Evolutionary conservation across 2,797 vertebrate genomes (phyloP), one percentile per base, ranked within the genome.

Genomic region (Microctenopoma lineatum): DNA sequence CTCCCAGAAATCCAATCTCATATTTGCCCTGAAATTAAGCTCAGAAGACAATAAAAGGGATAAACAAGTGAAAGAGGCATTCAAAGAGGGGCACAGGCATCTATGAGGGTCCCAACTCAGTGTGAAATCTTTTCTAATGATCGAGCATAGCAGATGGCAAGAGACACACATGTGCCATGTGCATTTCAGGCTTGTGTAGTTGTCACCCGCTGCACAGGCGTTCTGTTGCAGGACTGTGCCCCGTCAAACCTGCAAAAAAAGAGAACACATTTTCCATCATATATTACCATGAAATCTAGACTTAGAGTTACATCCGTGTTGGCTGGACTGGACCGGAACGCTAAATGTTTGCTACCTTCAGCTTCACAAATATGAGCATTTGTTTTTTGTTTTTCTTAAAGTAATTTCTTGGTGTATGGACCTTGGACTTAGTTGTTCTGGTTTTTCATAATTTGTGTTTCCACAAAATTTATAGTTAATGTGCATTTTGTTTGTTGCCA

Each of bases 91-190:
- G 71, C 70, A 52, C 39, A 12, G 11, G 66, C 64, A 29, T 81
- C 83, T 46, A 15, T 3, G 59, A 78, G 72, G 62, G 77, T 80
- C 84, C 70, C 77, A 7, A 36, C 86, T 76, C 91, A 81, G 85
- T 78, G 80, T 83, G 90, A 82, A 54, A 79, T 64, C 78, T 58
- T 68, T 72, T 83, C 85, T 89, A 90, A 90, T 87, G 86, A 89
- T 84, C 73, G 44, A 2, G 45, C 55, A 5, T 1, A 59, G 85
- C 91, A 92, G 91, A 92, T 91, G 90, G 90, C 71, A 55, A 5
- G 47, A 75, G 57, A 75, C 41, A 21, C 84, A 69, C 79, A 78
- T 65, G 73, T 75, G 79, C 56, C 52, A 5, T 7, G 47, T 48
- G 55, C 36, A 16, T 75, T 60, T 52, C 60, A 1, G 48, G 57